A percentile compares a stretch with the other conserved stretches of the same genome.
phyloP scores from a whole-genome alignment of 2,888 invertebrate species.

The Allygus modestus region DNA sequence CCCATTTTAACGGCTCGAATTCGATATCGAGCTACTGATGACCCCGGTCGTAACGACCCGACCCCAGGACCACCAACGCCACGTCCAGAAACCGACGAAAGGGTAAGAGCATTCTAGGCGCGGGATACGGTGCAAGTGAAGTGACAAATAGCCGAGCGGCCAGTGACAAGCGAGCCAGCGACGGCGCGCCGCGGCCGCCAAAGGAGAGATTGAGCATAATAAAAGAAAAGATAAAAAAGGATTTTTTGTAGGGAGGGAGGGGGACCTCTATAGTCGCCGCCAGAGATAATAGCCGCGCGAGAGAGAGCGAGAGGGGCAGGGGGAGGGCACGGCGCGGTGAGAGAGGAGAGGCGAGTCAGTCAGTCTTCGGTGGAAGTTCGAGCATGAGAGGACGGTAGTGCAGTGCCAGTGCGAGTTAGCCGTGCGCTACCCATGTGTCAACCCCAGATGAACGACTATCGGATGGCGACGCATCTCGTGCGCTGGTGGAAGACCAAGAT shows the following conservation, averaged over 20 bases:
- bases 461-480: slow-evolving; percentile 85
- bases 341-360: slow-evolving; percentile 14
- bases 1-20: too few species aligned
- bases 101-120: too few species aligned
- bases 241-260: slow-evolving; percentile 47
- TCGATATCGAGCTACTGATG: too few species aligned
- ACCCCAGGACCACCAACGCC: too few species aligned
- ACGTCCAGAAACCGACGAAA: too few species aligned
- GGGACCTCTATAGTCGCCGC: slow-evolving; percentile 54
- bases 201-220: slow-evolving; percentile 63
- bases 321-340: background rate
- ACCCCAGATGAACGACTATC: slow-evolving; percentile 58
- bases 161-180: slow-evolving; percentile 39
- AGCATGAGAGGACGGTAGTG: slow-evolving; percentile 18
- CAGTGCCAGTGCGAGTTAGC: slow-evolving; percentile 26
- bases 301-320: slow-evolving; percentile 15
- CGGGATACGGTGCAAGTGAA: too few species aligned
- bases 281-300: slow-evolving; percentile 55
- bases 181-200: slow-evolving; percentile 56
- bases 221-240: slow-evolving; percentile 62
- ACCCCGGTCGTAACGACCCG: too few species aligned
- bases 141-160: slow-evolving; percentile 49
- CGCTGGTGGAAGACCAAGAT: slow-evolving; percentile 88
- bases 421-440: slow-evolving; percentile 11
- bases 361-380: background rate